phyloP scores from a whole-genome alignment of 2,113 vertebrate genomes.

The Rhinopomastus cyanomelas region DNA sequence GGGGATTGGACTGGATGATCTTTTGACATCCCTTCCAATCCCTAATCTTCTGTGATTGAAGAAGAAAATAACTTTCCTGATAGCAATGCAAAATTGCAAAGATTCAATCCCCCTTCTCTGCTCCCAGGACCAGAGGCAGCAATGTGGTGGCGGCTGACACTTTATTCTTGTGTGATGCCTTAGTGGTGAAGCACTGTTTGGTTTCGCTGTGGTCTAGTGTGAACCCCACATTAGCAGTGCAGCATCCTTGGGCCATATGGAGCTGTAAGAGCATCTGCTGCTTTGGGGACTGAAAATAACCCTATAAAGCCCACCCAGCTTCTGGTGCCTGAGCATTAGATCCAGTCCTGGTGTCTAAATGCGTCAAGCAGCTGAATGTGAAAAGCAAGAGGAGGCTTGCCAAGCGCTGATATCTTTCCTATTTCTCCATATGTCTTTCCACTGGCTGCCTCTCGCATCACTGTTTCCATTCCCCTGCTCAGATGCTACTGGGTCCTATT shows the following conservation, averaged over 20 bases:
- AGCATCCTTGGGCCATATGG: neutral
- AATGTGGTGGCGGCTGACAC: neutral
- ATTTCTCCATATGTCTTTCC: conserved; percentile 44
- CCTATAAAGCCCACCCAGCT: neutral
- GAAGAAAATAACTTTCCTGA: neutral
- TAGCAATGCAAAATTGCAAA: neutral
- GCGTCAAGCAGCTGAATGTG: neutral
- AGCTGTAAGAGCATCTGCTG: neutral
- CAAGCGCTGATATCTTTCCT: conserved; percentile 12
- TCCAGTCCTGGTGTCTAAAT: neutral
- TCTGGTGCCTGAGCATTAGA: neutral
- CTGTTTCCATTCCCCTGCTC: conserved; percentile 27
- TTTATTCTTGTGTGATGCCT: neutral
- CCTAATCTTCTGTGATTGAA: neutral
- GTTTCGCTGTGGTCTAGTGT: too few species aligned
- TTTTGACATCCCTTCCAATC: too few species aligned
- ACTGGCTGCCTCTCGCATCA: conserved; percentile 26
- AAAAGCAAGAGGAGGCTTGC: neutral
- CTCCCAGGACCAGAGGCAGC: neutral
- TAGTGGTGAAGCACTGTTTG: neutral
- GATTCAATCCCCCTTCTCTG: neutral
- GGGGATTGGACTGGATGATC: too few species aligned
- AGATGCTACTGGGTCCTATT: conserved; percentile 26
- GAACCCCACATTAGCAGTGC: neutral
- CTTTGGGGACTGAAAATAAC: neutral